A percentile compares a stretch with the other conserved stretches of the same genome.
phyloP scores from a whole-genome alignment of 2,888 invertebrate species.

The Ommatoiulus sabulosus region DNA sequence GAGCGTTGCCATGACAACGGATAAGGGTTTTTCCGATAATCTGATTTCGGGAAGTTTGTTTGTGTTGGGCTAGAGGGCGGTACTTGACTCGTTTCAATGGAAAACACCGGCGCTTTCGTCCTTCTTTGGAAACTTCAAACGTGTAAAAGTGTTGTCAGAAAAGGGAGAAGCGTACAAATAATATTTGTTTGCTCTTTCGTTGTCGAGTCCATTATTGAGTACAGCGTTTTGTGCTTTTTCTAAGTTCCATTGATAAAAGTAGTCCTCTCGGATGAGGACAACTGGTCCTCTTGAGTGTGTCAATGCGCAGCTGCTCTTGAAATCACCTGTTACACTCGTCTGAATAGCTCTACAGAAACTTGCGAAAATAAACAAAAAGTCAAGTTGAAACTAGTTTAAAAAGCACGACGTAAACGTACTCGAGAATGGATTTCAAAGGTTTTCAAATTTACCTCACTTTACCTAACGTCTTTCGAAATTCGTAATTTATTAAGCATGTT shows the following conservation, averaged over 20 bases:
- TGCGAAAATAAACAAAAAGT: neutral
- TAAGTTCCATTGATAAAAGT: neutral
- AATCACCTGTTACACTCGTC: neutral
- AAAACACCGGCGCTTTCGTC: neutral
- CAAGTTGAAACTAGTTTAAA: neutral
- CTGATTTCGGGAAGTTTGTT: neutral
- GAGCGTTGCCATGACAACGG: neutral
- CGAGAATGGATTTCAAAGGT: neutral
- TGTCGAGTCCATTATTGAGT: neutral
- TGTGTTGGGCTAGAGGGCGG: neutral
- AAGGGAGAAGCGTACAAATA: constrained; percentile 37
- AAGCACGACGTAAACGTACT: neutral
- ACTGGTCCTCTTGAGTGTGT: neutral
- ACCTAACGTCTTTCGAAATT: too few species aligned
- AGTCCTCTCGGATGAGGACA: neutral
- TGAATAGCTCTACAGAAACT: neutral
- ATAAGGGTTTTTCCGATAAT: neutral
- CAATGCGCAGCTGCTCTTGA: neutral
- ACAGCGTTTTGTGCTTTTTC: neutral
- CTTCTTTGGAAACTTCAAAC: neutral
- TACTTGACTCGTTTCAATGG: constrained; percentile 7
- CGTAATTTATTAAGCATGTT: too few species aligned
- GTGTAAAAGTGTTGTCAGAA: neutral
- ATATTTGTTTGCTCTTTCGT: neutral
- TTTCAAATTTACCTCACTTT: neutral